These are phyloP conservation scores for Ligdia adustata DNA, from an alignment of 2,888 invertebrate genomes.

Conservation along the genomic window DNA sequence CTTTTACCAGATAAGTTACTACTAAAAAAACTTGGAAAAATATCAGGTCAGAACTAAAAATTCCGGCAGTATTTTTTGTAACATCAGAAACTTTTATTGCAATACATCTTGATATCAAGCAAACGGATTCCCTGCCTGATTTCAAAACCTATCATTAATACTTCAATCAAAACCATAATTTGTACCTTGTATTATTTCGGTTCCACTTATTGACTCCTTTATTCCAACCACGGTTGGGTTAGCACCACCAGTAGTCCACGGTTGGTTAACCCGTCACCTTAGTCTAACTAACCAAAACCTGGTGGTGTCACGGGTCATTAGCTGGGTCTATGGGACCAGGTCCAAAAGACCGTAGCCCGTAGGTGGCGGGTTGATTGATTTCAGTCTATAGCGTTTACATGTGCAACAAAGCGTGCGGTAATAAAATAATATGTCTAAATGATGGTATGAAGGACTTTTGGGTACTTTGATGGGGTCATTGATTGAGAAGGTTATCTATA, in stretches of 20 bases:
- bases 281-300: conserved; percentile 35
- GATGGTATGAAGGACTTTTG: conserved; percentile 6
- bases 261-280: conserved; percentile 17
- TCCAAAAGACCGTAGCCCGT: conserved; percentile 20
- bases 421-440: conserved; percentile 28
- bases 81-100: no score
- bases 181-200: neutral
- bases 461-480: conserved; percentile 1
- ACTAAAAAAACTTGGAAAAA: no score
- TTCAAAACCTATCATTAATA: no score
- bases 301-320: conserved; percentile 31
- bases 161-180: neutral
- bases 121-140: no score
- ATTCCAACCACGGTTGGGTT: no score
- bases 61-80: no score
- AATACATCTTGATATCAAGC: no score
- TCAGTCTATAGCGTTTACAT: conserved; percentile 36
- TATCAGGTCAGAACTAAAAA: no score
- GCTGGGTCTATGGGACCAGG: conserved; percentile 15
- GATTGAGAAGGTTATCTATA: no score
- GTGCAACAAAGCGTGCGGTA: conserved; percentile 36
- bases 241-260: no score
- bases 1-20: no score
- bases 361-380: conserved; percentile 45
- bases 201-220: conserved; percentile 6